Percentiles rank a stretch among this genome's conserved stretches.
phyloP scores from a whole-genome alignment of 2,113 vertebrate genomes.

The Pachypanchax playfairii region DNA sequence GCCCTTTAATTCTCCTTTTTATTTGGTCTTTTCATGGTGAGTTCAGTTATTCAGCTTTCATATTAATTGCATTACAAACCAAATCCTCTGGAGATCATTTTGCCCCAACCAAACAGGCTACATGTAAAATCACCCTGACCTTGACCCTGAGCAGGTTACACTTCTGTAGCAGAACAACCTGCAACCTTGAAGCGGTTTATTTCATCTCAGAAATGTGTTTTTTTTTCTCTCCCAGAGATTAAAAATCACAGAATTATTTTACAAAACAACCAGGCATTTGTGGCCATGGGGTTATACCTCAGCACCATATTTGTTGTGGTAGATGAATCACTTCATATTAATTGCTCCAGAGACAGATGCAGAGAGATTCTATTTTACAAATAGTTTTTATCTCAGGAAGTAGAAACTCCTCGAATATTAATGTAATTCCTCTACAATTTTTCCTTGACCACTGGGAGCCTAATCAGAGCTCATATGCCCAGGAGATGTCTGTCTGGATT shows the following conservation, averaged over 20 bases:
- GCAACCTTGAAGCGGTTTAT: conserved; percentile 10
- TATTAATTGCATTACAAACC: neutral
- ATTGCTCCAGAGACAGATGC: conserved; percentile 28
- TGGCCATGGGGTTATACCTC: neutral
- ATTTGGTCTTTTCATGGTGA: neutral
- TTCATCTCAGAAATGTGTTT: neutral
- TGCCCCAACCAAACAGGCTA: conserved; percentile 3
- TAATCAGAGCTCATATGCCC: conserved; percentile 53
- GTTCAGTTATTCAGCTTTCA: neutral
- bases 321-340: conserved; percentile 25
- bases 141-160: neutral
- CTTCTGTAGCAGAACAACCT: neutral
- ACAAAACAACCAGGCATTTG: neutral
- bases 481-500: conserved; percentile 63
- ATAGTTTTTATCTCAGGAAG: conserved; percentile 41
- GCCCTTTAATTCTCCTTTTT: neutral
- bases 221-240: conserved; percentile 8
- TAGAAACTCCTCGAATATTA: conserved; percentile 62
- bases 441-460: conserved; percentile 48
- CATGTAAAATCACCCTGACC: neutral
- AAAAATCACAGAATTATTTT: neutral
- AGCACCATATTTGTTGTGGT: neutral
- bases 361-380: conserved; percentile 40
- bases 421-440: conserved; percentile 62
- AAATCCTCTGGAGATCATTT: neutral